Evolutionary conservation across 1,140 invertebrate genomes (phyloP).

Genomic region (Drosophila oshimai): DNA sequence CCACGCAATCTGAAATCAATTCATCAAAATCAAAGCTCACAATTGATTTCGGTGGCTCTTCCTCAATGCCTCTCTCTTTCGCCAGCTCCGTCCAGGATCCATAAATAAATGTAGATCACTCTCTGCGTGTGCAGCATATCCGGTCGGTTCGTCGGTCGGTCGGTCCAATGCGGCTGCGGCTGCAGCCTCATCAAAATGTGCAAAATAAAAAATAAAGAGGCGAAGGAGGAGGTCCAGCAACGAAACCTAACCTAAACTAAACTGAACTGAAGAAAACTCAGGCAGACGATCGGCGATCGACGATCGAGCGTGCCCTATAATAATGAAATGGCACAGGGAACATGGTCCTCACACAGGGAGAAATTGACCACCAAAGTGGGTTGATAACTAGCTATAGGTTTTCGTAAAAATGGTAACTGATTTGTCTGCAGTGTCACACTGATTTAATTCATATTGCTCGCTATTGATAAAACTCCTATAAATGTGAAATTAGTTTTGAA

Average conservation of each 20-base stretch:
- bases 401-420: too few species aligned
- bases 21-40: slow-evolving; percentile 78
- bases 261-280: slow-evolving; percentile 14
- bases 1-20: slow-evolving; percentile 70
- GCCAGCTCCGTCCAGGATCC: slow-evolving; percentile 51
- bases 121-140: slow-evolving; percentile 70
- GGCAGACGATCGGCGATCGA: slow-evolving; percentile 22
- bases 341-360: neutral
- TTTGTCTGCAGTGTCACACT: neutral
- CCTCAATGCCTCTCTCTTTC: neutral
- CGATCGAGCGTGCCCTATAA: slow-evolving; percentile 63
- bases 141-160: too few species aligned
- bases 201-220: slow-evolving; percentile 19
- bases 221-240: neutral
- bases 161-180: slow-evolving; percentile 34
- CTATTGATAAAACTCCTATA: too few species aligned
- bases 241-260: slow-evolving; percentile 9
- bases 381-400: too few species aligned
- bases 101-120: slow-evolving; percentile 80
- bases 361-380: neutral
- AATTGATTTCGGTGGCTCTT: slow-evolving; percentile 61
- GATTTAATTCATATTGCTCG: too few species aligned
- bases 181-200: slow-evolving; percentile 56
- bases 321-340: slow-evolving; percentile 59
- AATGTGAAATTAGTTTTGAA: too few species aligned